phyloP scores from a whole-genome alignment of 37 sponge, comb jelly and placozoan genomes.

The Theonella swinhoei region DNA sequence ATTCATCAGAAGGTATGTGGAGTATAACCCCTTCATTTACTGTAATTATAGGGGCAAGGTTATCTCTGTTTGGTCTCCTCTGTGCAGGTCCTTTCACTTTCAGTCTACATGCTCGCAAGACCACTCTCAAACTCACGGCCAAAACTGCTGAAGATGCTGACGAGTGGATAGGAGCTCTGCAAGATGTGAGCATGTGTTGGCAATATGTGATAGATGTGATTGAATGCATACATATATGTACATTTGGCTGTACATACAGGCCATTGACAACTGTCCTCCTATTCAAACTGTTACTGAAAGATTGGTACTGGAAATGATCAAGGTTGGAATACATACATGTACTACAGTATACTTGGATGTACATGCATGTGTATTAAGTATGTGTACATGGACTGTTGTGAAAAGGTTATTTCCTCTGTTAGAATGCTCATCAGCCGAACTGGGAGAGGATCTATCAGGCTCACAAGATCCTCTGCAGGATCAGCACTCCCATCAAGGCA shows the following conservation, averaged over 20 bases:
- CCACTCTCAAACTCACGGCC: conserved; percentile 50
- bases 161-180: conserved; percentile 74
- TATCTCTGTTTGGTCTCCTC: too few species aligned
- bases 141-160: conserved; percentile 56
- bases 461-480: conserved; percentile 62
- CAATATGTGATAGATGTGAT: too few species aligned
- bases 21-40: not conserved
- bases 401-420: not conserved
- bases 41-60: too few species aligned
- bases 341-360: not conserved
- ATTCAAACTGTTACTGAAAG: conserved; percentile 82
- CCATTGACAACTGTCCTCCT: conserved; percentile 70
- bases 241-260: conserved; percentile 3
- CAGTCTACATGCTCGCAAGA: conserved; percentile 71
- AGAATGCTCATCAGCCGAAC: conserved; percentile 51
- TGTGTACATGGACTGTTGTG: not conserved
- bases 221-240: too few species aligned
- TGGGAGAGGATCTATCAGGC: conserved; percentile 71
- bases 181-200: conserved; percentile 47
- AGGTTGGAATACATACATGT: not conserved
- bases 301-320: conserved; percentile 64
- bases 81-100: conserved; percentile 66
- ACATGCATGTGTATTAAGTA: not conserved
- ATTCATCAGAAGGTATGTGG: conserved; percentile 45
- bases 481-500: conserved; percentile 73